A percentile compares a stretch with the other conserved stretches of the same genome.
phyloP scores from a whole-genome alignment of 2,113 vertebrate species.

The Formicarius rufipectus region DNA sequence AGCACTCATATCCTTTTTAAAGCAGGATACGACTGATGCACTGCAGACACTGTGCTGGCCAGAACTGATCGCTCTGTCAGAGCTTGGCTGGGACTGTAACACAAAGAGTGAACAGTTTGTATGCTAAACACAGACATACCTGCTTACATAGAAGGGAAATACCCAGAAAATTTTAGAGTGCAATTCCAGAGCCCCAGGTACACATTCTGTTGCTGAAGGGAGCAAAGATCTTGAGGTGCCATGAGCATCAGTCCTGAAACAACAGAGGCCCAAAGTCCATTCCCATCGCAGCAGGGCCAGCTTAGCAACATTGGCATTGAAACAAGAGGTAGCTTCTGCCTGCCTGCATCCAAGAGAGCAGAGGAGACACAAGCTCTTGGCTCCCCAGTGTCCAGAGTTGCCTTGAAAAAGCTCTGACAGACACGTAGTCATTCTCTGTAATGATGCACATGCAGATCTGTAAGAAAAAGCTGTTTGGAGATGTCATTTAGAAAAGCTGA shows the following conservation, averaged over 20 bases:
- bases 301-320: background rate
- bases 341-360: background rate
- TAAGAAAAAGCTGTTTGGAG: background rate
- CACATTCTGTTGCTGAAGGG: background rate
- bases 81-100: background rate
- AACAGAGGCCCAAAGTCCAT: background rate
- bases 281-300: background rate
- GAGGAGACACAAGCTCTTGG: background rate
- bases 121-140: background rate
- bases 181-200: background rate
- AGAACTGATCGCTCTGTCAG: background rate
- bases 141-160: background rate
- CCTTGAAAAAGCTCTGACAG: background rate
- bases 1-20: background rate
- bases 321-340: background rate
- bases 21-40: background rate
- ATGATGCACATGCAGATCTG: background rate
- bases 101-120: background rate
- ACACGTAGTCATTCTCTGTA: rapidly evolving
- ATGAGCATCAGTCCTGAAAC: background rate
- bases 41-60: background rate
- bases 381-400: background rate
- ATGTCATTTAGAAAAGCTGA: background rate
- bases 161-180: background rate
- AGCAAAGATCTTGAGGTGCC: background rate